phyloP scores from a whole-genome alignment of 2,888 invertebrate genomes.

The Monopis laevigella region DNA sequence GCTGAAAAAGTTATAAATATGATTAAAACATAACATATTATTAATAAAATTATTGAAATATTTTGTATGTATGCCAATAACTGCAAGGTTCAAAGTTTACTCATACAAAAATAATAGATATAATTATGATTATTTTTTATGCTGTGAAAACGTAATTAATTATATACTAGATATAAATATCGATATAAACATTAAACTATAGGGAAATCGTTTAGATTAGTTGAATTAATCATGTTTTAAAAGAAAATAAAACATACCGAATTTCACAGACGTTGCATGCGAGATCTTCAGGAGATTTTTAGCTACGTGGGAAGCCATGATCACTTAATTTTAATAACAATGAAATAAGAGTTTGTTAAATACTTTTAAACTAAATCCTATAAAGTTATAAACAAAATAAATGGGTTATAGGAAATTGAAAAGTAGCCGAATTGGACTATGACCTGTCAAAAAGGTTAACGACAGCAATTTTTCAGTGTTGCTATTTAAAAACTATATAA shows the following conservation, averaged over 20 bases:
- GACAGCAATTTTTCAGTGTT: too few species aligned
- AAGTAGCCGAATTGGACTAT: slow-evolving; percentile 50
- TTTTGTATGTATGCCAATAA: slow-evolving; percentile 20
- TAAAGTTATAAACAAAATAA: slow-evolving; percentile 28
- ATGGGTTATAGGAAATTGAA: slow-evolving; percentile 25
- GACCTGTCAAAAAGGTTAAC: slow-evolving; percentile 36
- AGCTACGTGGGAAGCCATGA: slow-evolving; percentile 56
- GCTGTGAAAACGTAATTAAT: too few species aligned
- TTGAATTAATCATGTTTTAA: background rate
- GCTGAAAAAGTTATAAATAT: too few species aligned
- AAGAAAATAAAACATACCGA: slow-evolving; percentile 32
- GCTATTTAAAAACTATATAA: too few species aligned
- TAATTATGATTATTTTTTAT: too few species aligned
- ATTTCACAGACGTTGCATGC: slow-evolving; percentile 45
- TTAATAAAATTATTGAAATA: slow-evolving; percentile 1
- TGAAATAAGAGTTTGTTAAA: background rate
- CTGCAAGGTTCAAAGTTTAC: slow-evolving; percentile 25
- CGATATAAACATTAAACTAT: background rate
- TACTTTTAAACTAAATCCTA: slow-evolving; percentile 20
- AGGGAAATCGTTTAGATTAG: background rate
- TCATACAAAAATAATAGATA: background rate
- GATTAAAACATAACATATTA: too few species aligned
- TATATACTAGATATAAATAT: too few species aligned
- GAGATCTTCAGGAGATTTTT: slow-evolving; percentile 49
- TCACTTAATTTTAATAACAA: slow-evolving; percentile 21